Conservation (phyloP, 2,797 vertebrate species). For the Rhinogobio ventralis region DNA sequence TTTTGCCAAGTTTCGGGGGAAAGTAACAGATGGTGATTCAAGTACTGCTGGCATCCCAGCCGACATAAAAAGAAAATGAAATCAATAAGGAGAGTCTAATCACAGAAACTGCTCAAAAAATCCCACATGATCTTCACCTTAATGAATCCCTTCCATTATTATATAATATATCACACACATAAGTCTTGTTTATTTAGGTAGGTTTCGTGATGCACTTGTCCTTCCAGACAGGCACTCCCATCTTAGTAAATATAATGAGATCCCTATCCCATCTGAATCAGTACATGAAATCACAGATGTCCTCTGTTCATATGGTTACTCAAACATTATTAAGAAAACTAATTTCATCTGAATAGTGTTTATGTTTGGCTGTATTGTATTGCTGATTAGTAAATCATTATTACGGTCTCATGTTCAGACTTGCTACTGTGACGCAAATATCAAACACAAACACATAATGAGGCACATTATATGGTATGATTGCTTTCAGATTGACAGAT, state of each 20-base stretch:
- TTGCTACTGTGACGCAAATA: not conserved
- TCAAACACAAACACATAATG: constrained; percentile 21
- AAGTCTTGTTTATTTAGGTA: not conserved
- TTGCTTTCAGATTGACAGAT: not conserved
- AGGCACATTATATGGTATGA: not conserved
- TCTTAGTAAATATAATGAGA: constrained; percentile 5
- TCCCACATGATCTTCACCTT: not conserved
- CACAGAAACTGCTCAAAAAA: not conserved
- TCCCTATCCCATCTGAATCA: constrained; percentile 17
- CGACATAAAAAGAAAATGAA: constrained; percentile 1
- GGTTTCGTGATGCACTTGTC: not conserved
- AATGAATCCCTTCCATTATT: not conserved
- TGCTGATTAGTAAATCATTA: not conserved
- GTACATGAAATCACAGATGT: not conserved
- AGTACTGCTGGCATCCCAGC: not conserved
- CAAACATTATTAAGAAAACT: constrained; percentile 9
- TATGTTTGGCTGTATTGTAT: constrained; percentile 5
- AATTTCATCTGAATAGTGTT: constrained; percentile 12
- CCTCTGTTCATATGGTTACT: constrained; percentile 1
- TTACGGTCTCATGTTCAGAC: not conserved
- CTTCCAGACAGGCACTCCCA: constrained; percentile 20
- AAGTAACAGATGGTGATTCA: constrained; percentile 1
- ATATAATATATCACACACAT: not conserved
- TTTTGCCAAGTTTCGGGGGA: not conserved
- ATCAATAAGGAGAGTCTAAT: constrained; percentile 17